Evolutionary conservation across 2,888 invertebrate species (phyloP).

Genomic region (Drosophila nigritarsus): DNA sequence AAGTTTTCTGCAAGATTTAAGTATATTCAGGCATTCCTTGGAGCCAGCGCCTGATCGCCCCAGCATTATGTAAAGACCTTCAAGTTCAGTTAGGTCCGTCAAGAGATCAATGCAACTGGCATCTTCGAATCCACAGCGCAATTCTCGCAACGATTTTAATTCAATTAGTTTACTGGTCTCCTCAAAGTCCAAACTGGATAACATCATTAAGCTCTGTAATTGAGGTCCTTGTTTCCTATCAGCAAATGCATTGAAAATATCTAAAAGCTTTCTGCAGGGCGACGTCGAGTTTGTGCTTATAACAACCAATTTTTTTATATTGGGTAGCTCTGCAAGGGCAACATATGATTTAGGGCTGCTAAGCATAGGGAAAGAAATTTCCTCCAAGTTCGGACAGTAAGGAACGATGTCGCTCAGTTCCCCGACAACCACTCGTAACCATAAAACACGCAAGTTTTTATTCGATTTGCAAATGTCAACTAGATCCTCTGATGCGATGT

Average conservation of each 20-base stretch:
- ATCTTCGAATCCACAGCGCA: slow-evolving; percentile 30
- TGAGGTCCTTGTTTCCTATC: background rate
- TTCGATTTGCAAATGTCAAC: slow-evolving; percentile 35
- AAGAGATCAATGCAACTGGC: slow-evolving; percentile 34
- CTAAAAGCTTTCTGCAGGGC: slow-evolving; percentile 13
- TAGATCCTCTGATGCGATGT: slow-evolving; percentile 23
- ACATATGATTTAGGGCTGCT: slow-evolving; percentile 22
- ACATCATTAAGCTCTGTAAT: slow-evolving; percentile 21
- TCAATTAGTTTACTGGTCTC: slow-evolving; percentile 27
- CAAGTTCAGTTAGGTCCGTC: slow-evolving; percentile 36
- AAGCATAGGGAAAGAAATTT: slow-evolving; percentile 32
- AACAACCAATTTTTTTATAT: slow-evolving; percentile 21
- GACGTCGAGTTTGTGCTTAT: slow-evolving; percentile 26
- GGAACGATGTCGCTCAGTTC: slow-evolving; percentile 29
- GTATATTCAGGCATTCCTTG: slow-evolving; percentile 34
- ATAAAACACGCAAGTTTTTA: slow-evolving; percentile 25
- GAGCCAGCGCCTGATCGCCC: slow-evolving; percentile 16
- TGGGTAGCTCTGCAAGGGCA: slow-evolving; percentile 25
- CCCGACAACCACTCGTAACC: slow-evolving; percentile 31
- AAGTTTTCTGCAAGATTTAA: slow-evolving; percentile 26
- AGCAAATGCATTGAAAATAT: slow-evolving; percentile 25
- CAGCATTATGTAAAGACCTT: slow-evolving; percentile 37
- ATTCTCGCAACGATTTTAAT: slow-evolving; percentile 18
- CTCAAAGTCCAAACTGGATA: slow-evolving; percentile 4
- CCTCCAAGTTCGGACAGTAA: slow-evolving; percentile 32